Percentiles rank a stretch among this genome's conserved stretches.
These are phyloP conservation scores for Spongilla lacustris DNA, from an alignment of 37 sponge, comb jelly and placozoan genomes.

Conservation along the genomic window DNA sequence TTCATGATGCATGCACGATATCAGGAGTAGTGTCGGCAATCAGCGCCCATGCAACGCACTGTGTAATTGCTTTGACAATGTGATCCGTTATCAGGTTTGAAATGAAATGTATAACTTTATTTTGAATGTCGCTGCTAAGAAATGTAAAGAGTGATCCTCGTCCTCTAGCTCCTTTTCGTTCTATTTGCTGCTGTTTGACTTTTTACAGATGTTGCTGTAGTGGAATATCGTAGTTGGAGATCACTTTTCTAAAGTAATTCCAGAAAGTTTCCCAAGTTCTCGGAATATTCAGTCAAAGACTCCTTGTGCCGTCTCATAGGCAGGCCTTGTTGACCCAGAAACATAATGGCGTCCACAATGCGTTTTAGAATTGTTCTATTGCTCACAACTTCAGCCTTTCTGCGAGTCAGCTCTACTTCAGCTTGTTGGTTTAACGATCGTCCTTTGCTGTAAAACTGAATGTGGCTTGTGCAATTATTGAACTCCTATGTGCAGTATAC, in stretches of 20 bases:
- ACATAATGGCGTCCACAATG: neutral
- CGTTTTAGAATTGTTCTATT: neutral
- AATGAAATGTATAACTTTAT: neutral
- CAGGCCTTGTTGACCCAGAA: neutral
- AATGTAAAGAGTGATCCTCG: neutral
- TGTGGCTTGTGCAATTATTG: neutral
- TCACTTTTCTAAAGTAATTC: conserved; percentile 1
- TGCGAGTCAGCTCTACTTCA: neutral
- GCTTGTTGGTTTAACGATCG: neutral
- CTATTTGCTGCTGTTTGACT: neutral
- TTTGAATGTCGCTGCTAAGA: neutral
- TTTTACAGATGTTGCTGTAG: neutral
- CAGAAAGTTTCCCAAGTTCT: neutral
- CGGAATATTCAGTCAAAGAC: neutral
- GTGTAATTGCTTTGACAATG: neutral
- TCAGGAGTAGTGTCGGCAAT: neutral
- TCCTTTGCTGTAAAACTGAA: neutral
- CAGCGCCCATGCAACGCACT: neutral
- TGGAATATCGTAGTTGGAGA: conserved; percentile 1
- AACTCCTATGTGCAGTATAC: neutral
- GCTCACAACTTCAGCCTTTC: neutral
- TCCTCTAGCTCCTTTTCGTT: neutral
- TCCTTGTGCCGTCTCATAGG: neutral
- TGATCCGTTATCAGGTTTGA: neutral
- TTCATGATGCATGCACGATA: neutral